These are phyloP conservation scores for Limnephilus auricula DNA, from an alignment of 2,888 invertebrate genomes.

Conservation along the genomic window DNA sequence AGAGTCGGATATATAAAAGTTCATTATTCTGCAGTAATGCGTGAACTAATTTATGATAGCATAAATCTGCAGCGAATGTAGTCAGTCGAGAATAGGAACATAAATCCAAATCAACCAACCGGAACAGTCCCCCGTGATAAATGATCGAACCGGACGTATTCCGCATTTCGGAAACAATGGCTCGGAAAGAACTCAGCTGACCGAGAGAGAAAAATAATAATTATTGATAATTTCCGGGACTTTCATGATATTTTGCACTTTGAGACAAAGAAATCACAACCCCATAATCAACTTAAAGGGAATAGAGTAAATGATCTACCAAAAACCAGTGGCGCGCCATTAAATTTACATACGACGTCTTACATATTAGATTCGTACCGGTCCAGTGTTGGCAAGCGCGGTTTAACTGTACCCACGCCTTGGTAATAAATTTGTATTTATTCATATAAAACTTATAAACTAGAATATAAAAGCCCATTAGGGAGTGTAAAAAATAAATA, in stretches of 20 bases:
- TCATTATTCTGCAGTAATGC: not conserved
- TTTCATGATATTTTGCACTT: not conserved
- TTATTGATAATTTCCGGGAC: not conserved
- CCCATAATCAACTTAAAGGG: no score
- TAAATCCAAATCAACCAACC: conserved; percentile 20
- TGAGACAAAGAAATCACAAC: no score
- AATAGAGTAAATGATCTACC: no score
- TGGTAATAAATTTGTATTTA: no score
- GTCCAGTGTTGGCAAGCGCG: no score
- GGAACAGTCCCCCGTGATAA: not conserved
- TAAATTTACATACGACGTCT: no score
- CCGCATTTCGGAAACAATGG: conserved; percentile 20
- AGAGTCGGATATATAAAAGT: not conserved
- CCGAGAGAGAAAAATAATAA: not conserved
- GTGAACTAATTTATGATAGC: conserved; percentile 2
- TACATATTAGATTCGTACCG: no score
- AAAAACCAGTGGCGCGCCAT: no score
- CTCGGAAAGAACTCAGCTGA: not conserved
- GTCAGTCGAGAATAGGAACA: not conserved
- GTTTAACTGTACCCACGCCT: no score
- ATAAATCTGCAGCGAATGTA: not conserved
- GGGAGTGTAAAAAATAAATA: no score
- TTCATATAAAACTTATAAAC: no score
- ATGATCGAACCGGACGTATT: conserved; percentile 3
- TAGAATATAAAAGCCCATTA: no score